These are phyloP conservation scores for Tenthredo amoena DNA, from an alignment of 2,888 invertebrate genomes.

Conservation along the genomic window DNA sequence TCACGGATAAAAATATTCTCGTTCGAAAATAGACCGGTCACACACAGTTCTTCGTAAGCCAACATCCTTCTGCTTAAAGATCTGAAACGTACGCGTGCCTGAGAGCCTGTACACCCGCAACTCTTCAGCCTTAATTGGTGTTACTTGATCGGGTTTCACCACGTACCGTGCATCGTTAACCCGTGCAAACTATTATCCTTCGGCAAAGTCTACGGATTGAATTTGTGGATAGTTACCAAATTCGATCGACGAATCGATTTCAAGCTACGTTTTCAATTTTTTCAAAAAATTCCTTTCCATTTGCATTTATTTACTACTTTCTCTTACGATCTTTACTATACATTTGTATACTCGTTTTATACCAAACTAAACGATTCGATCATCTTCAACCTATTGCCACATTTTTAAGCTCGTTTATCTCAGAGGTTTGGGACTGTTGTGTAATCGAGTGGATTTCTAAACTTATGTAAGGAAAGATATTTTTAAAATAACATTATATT, in stretches of 20 bases:
- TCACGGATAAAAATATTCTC: constrained; percentile 68
- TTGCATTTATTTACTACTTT: neutral
- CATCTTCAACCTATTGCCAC: neutral
- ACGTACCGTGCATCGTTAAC: constrained; percentile 23
- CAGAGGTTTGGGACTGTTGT: neutral
- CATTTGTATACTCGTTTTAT: neutral
- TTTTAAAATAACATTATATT: neutral
- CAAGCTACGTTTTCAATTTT: neutral
- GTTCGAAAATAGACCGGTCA: constrained; percentile 67
- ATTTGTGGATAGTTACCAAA: neutral
- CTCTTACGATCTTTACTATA: neutral
- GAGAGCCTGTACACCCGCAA: constrained; percentile 62
- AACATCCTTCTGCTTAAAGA: constrained; percentile 5
- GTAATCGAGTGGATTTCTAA: neutral
- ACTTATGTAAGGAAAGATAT: constrained; percentile 32
- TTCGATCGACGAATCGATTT: neutral
- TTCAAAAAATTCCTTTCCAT: neutral
- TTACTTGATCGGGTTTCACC: constrained; percentile 68
- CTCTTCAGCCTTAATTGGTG: constrained; percentile 67
- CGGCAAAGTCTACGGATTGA: neutral
- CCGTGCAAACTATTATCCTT: neutral
- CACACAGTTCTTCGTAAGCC: constrained; percentile 53
- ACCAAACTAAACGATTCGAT: neutral
- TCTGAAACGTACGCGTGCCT: constrained; percentile 32
- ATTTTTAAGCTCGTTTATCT: neutral